Conservation (phyloP, 1,140 invertebrate genomes). For the Steinernema khuongi region DNA sequence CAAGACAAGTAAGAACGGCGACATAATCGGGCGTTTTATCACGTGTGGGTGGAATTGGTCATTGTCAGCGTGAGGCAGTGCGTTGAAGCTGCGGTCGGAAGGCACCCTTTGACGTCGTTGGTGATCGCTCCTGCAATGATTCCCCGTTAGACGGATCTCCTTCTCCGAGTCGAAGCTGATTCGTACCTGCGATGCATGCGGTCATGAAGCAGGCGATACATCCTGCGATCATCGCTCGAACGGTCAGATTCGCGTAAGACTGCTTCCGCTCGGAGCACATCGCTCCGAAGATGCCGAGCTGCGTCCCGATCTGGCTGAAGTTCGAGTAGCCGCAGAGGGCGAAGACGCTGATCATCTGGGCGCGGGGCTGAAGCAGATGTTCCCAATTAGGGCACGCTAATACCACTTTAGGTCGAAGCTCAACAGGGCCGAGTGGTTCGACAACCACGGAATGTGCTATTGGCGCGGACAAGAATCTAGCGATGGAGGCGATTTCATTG, state of each 20-base stretch:
- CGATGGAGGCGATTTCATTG: too few relatives aligned
- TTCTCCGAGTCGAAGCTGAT: not conserved
- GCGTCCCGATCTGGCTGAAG: constrained; percentile 77
- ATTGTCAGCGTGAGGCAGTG: not conserved
- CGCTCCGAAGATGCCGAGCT: constrained; percentile 71
- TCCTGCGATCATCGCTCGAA: constrained; percentile 77
- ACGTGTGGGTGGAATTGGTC: too few relatives aligned
- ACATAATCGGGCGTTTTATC: too few relatives aligned
- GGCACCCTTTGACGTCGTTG: not conserved
- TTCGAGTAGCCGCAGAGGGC: constrained; percentile 90
- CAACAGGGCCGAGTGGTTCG: too few relatives aligned
- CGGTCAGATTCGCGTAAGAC: constrained; percentile 68
- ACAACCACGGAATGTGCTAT: too few relatives aligned
- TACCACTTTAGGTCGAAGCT: too few relatives aligned
- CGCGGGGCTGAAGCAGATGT: constrained; percentile 64
- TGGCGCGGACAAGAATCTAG: too few relatives aligned
- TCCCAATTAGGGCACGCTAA: too few relatives aligned
- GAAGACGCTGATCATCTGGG: constrained; percentile 77
- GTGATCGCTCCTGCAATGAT: not conserved
- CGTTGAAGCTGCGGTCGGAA: not conserved
- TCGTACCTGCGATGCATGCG: constrained; percentile 76
- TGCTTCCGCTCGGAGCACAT: constrained; percentile 71
- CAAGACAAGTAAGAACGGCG: not conserved
- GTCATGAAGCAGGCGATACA: constrained; percentile 79
- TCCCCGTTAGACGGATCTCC: not conserved